Evolutionary conservation across 1,140 invertebrate species (phyloP).

Genomic region (Brachionus manjavacas): DNA sequence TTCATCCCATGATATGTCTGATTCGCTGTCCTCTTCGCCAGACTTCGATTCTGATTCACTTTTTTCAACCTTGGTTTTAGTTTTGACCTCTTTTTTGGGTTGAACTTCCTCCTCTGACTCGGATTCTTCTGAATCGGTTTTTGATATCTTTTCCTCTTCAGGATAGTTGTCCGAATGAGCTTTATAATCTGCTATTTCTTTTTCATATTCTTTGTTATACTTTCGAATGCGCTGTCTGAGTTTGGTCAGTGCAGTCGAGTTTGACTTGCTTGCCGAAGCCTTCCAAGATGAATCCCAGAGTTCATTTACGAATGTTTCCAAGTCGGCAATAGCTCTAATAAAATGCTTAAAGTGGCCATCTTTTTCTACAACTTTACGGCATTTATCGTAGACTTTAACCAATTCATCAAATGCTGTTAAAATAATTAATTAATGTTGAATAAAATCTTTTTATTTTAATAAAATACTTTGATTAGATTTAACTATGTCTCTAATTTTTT

Average conservation of each 20-base stretch:
- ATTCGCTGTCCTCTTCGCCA: not conserved
- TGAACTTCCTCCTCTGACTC: not conserved
- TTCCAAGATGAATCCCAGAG: slow-evolving; percentile 28
- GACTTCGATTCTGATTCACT: not conserved
- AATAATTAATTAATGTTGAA: not conserved
- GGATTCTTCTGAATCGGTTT: not conserved
- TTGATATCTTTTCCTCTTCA: slow-evolving; percentile 31
- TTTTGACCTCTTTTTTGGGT: not conserved
- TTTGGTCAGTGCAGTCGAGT: slow-evolving; percentile 24
- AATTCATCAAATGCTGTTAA: slow-evolving; percentile 19
- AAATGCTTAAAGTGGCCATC: slow-evolving; percentile 29
- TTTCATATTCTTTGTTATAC: slow-evolving; percentile 26
- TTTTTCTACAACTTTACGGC: slow-evolving; percentile 35
- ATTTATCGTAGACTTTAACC: slow-evolving; percentile 23
- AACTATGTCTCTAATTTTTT: slow-evolving; percentile 33
- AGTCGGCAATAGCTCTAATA: not conserved
- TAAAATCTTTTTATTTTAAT: not conserved
- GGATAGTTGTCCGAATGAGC: not conserved
- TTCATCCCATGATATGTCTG: not conserved
- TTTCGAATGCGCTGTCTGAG: slow-evolving; percentile 33
- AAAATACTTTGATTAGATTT: slow-evolving; percentile 17
- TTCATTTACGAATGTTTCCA: not conserved
- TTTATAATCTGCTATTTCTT: not conserved
- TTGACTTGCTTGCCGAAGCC: not conserved
- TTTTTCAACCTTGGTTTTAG: not conserved